Percentiles rank a stretch among this genome's conserved stretches.
Evolutionary conservation across 2,113 vertebrate genomes (phyloP).

Genomic region (Scophthalmus maximus): DNA sequence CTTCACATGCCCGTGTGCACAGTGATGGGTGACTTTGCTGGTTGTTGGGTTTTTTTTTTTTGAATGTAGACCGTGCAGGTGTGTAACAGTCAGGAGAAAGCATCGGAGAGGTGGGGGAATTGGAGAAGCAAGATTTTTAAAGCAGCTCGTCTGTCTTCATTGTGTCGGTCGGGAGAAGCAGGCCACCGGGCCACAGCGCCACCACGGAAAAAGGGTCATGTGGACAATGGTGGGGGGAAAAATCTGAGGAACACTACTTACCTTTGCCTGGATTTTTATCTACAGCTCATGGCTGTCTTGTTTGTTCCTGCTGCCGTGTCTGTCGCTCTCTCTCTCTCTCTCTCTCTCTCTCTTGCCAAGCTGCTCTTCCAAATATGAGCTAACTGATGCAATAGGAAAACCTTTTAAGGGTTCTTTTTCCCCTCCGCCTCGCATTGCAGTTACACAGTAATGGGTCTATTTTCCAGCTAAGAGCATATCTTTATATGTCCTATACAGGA

Average conservation of each 20-base stretch:
- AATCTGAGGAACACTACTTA: constrained; percentile 11
- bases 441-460: constrained; percentile 73
- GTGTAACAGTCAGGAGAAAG: constrained; percentile 19
- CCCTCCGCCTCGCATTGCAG: constrained; percentile 47
- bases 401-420: constrained; percentile 66
- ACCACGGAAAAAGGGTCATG: constrained; percentile 32
- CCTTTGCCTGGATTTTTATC: constrained; percentile 18
- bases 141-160: constrained; percentile 63
- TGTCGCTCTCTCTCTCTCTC: background rate
- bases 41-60: no score
- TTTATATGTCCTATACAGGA: constrained; percentile 57
- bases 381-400: constrained; percentile 72
- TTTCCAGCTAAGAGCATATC: constrained; percentile 68
- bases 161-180: constrained; percentile 42
- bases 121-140: constrained; percentile 30
- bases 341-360: constrained; percentile 7
- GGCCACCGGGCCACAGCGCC: constrained; percentile 31
- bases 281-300: constrained; percentile 9
- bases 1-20: background rate
- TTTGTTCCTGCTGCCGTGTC: constrained; percentile 26
- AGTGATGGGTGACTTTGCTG: background rate
- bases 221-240: constrained; percentile 29
- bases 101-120: background rate
- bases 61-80: constrained; percentile 35
- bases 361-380: constrained; percentile 50